Evolutionary conservation across 2,113 vertebrate species (phyloP), one percentile per base, ranked within the genome.

Genomic region (Patagioenas fasciata): DNA sequence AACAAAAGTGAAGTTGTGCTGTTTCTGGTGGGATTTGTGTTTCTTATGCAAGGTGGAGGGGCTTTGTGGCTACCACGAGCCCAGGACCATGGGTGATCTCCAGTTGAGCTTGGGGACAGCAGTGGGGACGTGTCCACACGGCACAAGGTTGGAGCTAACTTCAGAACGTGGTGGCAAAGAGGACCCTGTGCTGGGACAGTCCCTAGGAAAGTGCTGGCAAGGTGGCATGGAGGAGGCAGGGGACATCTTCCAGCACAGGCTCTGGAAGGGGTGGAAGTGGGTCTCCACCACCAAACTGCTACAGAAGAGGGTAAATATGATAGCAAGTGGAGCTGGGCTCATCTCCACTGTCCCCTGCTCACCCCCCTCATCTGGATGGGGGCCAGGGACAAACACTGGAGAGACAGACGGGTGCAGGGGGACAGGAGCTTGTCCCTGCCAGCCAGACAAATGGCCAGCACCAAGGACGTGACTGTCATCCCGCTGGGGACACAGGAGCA

Each of bases 21-120:
- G 32, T 51, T 11, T 26, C 29, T 48, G 42, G 10, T 79, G 44
- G 67, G 58, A 88, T 40, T 1, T 5, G 3, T 61, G 34, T 26
- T 92, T 61, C 50, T 60, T 7, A 2, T 5, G 8, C 1, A 4
- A 44, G 56, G 31, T 40, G 31, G 24, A 40, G 26, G 47, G 15
- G 8, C 13, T 87, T 65, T 0, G 0, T 38, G 69, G 34, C 44
- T 60, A 8, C 42, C 38, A 50, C 0, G 0, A 58, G 38, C 25
- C 23, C 15, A 48, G 34, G 50, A 73, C 34, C 9, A 3, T 0
- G 0, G 15, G n/a, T 32, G 42, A 7, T 19, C 5, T 25, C 32
- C 10, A 3, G 4, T 14, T 2, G 32, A 40, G 47, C 73, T 38
- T 23, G 3, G 11, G 32, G 44, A 25, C 18, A 11, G 50, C 31